Evolutionary conservation across 2,113 vertebrate genomes (phyloP).

Genomic region (Xiphorhynchus elegans): DNA sequence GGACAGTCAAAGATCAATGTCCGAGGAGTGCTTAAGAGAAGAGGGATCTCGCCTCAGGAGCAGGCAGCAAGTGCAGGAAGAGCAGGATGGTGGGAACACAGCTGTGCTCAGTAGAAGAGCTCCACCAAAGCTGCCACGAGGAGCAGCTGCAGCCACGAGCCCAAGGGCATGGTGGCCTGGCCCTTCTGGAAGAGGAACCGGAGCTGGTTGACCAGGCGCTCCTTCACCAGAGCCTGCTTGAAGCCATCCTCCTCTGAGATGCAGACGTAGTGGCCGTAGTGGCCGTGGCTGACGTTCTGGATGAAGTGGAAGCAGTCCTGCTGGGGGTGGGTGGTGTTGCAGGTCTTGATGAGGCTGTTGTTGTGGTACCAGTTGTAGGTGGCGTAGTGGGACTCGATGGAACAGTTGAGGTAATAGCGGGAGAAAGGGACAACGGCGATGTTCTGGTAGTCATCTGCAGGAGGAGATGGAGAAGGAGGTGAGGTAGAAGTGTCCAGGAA

Average conservation of each 20-base stretch:
- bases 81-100: background rate
- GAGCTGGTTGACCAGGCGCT: slow-evolving; percentile 43
- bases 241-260: slow-evolving; percentile 73
- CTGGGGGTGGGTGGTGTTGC: slow-evolving; percentile 66
- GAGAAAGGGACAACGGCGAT: slow-evolving; percentile 63
- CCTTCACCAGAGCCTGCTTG: slow-evolving; percentile 62
- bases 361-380: slow-evolving; percentile 76
- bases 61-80: background rate
- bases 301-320: slow-evolving; percentile 75
- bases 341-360: slow-evolving; percentile 63
- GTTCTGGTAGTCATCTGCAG: slow-evolving; percentile 10
- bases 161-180: background rate
- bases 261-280: slow-evolving; percentile 71
- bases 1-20: background rate
- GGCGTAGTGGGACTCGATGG: slow-evolving; percentile 75
- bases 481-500: background rate
- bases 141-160: slow-evolving; percentile 52
- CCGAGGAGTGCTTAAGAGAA: background rate
- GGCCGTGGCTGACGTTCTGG: slow-evolving; percentile 57
- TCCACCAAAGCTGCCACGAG: background rate
- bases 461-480: background rate
- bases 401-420: slow-evolving; percentile 78
- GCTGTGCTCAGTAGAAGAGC: slow-evolving; percentile 52
- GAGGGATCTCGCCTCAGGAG: background rate
- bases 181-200: background rate